Evolutionary conservation across 1,140 invertebrate species (phyloP), one percentile per base, ranked within the genome.

Genomic region (Scaptomyza montana): DNA sequence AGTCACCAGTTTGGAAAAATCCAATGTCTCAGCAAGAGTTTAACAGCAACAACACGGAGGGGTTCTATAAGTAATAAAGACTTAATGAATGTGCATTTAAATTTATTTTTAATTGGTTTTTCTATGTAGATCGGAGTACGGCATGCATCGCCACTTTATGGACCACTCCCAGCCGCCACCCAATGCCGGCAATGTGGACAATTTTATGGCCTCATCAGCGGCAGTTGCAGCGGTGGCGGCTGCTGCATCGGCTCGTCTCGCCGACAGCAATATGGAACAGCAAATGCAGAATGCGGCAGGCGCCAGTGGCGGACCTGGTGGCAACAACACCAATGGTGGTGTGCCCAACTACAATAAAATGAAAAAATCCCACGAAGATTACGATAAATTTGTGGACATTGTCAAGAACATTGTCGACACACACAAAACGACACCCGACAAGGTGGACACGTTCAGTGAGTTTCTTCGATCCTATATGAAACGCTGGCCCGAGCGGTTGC

Each of bases 1-100:
- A 91, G 71, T 91, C 90, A 74, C 87, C 90, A 79, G 90, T 91
- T 65, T 91, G 90, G 90, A 91, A 91, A 75, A 91, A 91, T 91
- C 87, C 89, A 91, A 91, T 91, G 90, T 91, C 90, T 82, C 90
- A 91, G 47, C 90, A 91, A 91, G 90, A 91, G 76, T 91, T 91
- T 56, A 91, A 91, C 56, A 91, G 87, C 47, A 91, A 90, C 78
- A 91, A 91, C 57, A 79, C 90, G 80, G 90, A 91, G 79, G 90
- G 90, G 72, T 91, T 91, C 81, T 91, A 91, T 64, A 91, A 91
- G 90, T 91, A 56, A 67, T 76, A 45, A 43, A n/a, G 1, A 43
- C 12, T 39, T 10, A 10, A 43, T 5, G 0, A 43, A n/a, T 43
- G 12, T n/a, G 12, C 5, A 5, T n/a, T n/a, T n/a, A n/a, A n/a